Base-by-base conservation (phyloP, 92 coral and sea anemone genomes). In the Palythoa grandis region DNA sequence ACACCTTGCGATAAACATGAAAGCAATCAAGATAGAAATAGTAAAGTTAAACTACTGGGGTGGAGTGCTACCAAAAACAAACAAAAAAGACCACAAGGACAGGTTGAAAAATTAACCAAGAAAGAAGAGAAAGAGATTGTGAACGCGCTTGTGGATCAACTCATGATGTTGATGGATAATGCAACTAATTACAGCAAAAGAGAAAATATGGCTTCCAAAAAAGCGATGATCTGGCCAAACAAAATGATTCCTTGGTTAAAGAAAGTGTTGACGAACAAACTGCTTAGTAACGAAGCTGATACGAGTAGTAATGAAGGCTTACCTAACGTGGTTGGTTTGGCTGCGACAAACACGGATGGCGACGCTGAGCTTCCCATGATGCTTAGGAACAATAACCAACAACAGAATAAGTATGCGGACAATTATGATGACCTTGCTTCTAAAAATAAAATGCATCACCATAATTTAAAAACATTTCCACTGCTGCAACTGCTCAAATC, bases 161-260 rank as follows among this genome's bases (percentile, higher is more conserved):
- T 80, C 58, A 80, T 80, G 85, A 7, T 5, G 24, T n/a, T 80
- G 56, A 80, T 80, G 85, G 15, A 48, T 16, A 80, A 80, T 70
- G 25, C 57, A 37, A 48, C 74, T 9, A 68, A 67, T 1, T 47
- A 38, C 22, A 47, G 4, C 52, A 53, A 47, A 17, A 80, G n/a
- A 17, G 35, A 79, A 12, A 68, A 80, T 23, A 67, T 40, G 40
- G 47, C 85, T 22, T 82, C 90, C 58, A 94, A 94, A 83, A 94
- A 94, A 76, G 98, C 98, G 15, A 94, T 94, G 98, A 94, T 94
- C 61, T 94, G 98, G 98, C 98, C 98, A 53, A 94, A 94, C 70
- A 94, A 91, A 84, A 94, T 94, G 98, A 75, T 94, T 57, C 98
- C 98, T 5, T 83, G 91, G 91, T 73, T 94, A 58, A 87, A 87